Base-by-base conservation (phyloP, 2,797 vertebrate species). In the Cygnus olor region DNA sequence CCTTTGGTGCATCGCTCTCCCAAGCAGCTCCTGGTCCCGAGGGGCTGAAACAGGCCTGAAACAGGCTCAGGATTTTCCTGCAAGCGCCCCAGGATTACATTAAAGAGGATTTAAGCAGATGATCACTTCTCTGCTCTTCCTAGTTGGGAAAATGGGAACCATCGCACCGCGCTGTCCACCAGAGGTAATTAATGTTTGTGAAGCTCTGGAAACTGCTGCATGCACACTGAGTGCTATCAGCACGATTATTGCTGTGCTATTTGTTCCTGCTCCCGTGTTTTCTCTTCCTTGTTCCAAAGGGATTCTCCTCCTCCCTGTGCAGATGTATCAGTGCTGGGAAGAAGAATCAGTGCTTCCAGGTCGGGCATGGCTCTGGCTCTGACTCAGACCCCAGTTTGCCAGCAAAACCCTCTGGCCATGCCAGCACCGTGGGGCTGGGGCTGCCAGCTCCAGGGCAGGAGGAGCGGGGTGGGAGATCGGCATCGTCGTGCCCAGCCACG, bases 161-260 rank as follows among this genome's bases (percentile, higher is more conserved):
- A 10, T 94, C 65, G 65, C 82, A 0, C 64, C 72, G 77, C 83
- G 80, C 64, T 85, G 94, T 89, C 92, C 91, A 85, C 94, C 82
- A 77, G 92, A 92, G 72, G 90, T 95, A 96, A 96, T 96, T 96
- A 95, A 94, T 91, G 95, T 96, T 89, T 94, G 95, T 80, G 61
- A 88, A 97, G 95, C 18, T 80, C 96, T 91, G 95, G 94, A 92
- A 89, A 95, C 93, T 54, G 28, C 90, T 90, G 95, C 82, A 69
- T 86, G 80, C 21, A 80, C 94, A 89, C 94, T 92, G 92, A 96
- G 89, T 89, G 92, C 93, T 89, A 57, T 89, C 93, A 82, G 92
- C 93, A 95, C 86, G 73, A 72, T 93, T 97, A 95, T 96, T 96
- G 95, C 94, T 84, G 45, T 94, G 89, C 89, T 94, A 91, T 92